These are phyloP conservation scores for Syrista parreyssii DNA, from an alignment of 2,888 invertebrate genomes.

Conservation along the genomic window DNA sequence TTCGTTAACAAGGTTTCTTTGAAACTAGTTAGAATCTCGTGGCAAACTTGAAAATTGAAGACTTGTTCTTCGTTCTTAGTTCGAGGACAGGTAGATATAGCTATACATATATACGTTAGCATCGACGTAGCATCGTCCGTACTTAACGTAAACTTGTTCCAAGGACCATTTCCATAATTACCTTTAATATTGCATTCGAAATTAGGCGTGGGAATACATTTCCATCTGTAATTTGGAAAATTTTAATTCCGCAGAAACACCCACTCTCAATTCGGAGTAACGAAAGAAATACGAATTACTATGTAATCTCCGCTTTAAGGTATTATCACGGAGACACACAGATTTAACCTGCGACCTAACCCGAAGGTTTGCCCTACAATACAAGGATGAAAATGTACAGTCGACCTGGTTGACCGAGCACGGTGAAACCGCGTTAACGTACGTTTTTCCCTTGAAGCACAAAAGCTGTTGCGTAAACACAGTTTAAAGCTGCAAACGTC, in stretches of 20 bases:
- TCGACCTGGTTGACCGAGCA: background rate
- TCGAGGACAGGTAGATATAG: conserved; percentile 10
- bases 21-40: conserved; percentile 37
- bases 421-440: background rate
- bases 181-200: conserved; percentile 29
- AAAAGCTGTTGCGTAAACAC: background rate
- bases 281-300: conserved; percentile 10
- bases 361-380: background rate
- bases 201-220: conserved; percentile 32
- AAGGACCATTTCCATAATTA: conserved; percentile 30
- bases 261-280: conserved; percentile 15
- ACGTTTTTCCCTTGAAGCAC: background rate
- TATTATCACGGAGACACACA: background rate
- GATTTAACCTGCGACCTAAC: background rate
- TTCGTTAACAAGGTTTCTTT: conserved; percentile 41
- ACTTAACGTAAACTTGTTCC: background rate
- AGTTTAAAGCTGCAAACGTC: background rate
- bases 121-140: background rate
- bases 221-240: conserved; percentile 30
- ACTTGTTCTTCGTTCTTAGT: conserved; percentile 28
- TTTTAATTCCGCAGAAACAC: conserved; percentile 26
- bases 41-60: conserved; percentile 24
- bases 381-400: background rate
- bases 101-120: conserved; percentile 3
- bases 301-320: background rate